Percentiles rank a stretch among this genome's conserved stretches.
Conservation (phyloP, 2,113 vertebrate genomes). For the Pelobates fuscus region DNA sequence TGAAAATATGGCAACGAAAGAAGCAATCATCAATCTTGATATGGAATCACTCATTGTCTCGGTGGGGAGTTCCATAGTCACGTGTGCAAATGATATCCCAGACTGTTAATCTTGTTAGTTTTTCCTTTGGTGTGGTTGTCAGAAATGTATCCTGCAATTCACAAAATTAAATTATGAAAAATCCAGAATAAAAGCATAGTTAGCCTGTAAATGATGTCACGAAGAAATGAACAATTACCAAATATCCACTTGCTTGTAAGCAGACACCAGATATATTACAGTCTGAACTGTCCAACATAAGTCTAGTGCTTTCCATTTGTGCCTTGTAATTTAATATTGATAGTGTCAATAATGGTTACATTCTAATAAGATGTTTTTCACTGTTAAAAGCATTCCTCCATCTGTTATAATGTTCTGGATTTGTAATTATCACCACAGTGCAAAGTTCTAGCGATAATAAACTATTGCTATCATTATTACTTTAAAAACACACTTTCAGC, state of each 20-base stretch:
- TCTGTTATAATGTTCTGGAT: slow-evolving; percentile 42
- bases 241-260: slow-evolving; percentile 32
- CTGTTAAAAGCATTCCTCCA: slow-evolving; percentile 47
- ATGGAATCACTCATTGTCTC: no score
- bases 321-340: slow-evolving; percentile 45
- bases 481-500: slow-evolving; percentile 24
- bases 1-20: no score
- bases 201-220: slow-evolving; percentile 15
- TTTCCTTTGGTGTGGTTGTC: neutral
- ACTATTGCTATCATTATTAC: slow-evolving; percentile 34
- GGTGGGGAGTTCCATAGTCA: no score
- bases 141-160: neutral
- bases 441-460: slow-evolving; percentile 33
- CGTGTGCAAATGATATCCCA: no score
- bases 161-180: neutral
- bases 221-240: slow-evolving; percentile 25
- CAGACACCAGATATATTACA: slow-evolving; percentile 39
- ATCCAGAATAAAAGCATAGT: neutral
- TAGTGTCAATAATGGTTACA: slow-evolving; percentile 44
- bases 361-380: slow-evolving; percentile 42
- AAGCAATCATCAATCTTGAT: no score
- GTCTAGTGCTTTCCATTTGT: slow-evolving; percentile 36
- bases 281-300: slow-evolving; percentile 33
- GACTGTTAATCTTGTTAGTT: neutral
- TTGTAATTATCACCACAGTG: slow-evolving; percentile 44